These are phyloP conservation scores for Pygathrix nemaeus DNA, from an alignment of 2,113 vertebrate genomes.

Conservation along the genomic window DNA sequence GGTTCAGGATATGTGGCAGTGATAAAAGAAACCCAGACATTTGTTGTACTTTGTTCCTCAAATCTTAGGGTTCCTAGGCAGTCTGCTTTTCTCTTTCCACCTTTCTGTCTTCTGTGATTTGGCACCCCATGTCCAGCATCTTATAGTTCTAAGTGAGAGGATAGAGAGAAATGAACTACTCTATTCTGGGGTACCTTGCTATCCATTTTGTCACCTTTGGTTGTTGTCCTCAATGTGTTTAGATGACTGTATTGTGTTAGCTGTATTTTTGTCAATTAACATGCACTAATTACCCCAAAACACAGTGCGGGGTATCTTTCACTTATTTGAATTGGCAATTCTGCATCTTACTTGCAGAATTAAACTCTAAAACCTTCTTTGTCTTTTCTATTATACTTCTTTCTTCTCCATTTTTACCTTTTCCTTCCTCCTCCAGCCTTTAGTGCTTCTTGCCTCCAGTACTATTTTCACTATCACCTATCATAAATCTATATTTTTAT, in stretches of 20 bases:
- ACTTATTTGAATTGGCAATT: not conserved
- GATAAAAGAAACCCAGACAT: not conserved
- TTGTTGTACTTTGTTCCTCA: fast-evolving
- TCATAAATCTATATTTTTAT: not conserved
- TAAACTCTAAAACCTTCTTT: not conserved
- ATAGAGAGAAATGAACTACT: not conserved
- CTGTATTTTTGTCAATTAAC: not conserved
- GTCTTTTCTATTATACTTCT: not conserved
- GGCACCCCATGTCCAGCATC: not conserved
- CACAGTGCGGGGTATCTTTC: not conserved
- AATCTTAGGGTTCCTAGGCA: not conserved
- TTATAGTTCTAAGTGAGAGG: not conserved
- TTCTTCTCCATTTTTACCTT: not conserved
- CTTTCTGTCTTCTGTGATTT: not conserved
- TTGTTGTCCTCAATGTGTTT: not conserved
- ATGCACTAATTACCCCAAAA: not conserved
- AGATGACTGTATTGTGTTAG: not conserved
- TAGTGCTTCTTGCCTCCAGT: not conserved
- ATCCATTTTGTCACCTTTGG: not conserved
- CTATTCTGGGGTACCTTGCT: not conserved
- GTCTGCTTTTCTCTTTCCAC: not conserved
- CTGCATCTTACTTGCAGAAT: not conserved
- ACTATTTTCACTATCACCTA: not conserved
- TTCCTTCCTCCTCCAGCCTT: not conserved
- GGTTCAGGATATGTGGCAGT: not conserved